phyloP scores from a whole-genome alignment of 2,113 vertebrate species.

The Chlorocebus sabaeus region DNA sequence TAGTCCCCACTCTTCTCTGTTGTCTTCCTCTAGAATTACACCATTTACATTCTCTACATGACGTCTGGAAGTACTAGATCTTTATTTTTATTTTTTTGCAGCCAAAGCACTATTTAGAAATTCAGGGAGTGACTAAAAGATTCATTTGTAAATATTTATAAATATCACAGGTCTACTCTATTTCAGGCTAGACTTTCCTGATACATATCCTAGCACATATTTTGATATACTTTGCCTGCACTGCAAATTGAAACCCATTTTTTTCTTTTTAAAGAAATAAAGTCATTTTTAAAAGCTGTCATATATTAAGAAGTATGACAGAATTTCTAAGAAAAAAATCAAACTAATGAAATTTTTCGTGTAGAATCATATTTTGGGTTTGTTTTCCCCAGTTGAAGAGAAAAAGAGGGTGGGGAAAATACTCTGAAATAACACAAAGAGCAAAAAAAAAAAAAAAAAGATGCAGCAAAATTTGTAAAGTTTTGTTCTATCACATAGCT shows the following conservation, averaged over 20 bases:
- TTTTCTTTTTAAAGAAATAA: background rate
- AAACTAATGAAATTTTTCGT: background rate
- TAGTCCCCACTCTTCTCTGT: background rate
- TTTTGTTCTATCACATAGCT: background rate
- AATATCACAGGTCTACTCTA: background rate
- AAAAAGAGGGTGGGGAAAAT: background rate
- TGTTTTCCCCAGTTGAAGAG: background rate
- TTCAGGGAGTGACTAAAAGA: background rate
- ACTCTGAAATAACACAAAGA: background rate
- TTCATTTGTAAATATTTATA: background rate
- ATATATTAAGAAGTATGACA: background rate
- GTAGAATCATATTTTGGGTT: background rate
- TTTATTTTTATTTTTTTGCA: background rate
- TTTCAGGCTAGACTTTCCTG: background rate
- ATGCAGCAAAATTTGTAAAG: background rate
- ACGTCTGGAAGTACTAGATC: background rate
- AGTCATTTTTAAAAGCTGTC: background rate
- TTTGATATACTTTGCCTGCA: background rate
- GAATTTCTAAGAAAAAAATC: background rate
- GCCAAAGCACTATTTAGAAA: background rate
- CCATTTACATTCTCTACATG: background rate
- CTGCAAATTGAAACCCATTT: background rate
- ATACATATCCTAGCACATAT: background rate
- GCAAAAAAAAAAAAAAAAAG: background rate
- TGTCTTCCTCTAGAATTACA: background rate